phyloP scores from a whole-genome alignment of 2,888 invertebrate genomes.

The Ptilodon capucinus region DNA sequence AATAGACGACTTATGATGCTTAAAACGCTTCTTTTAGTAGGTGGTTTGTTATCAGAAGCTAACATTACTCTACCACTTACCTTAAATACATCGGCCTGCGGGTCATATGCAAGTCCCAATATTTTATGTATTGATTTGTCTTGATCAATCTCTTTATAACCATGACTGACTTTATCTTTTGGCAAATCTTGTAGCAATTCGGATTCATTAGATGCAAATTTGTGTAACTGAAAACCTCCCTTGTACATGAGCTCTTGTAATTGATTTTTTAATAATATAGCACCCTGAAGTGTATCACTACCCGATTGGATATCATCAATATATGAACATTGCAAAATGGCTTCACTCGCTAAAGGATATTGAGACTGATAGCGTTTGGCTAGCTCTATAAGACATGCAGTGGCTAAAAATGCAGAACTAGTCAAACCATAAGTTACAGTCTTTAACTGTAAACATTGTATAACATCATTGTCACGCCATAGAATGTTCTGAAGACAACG shows the following conservation, averaged over 20 bases:
- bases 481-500: background rate
- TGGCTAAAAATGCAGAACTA: background rate
- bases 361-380: background rate
- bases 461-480: background rate
- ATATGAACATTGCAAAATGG: background rate
- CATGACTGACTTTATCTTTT: too few species aligned
- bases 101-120: background rate
- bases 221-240: background rate
- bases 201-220: background rate
- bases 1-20: background rate
- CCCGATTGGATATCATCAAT: background rate
- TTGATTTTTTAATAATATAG: background rate
- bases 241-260: background rate
- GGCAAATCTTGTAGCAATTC: too few species aligned
- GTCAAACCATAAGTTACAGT: background rate
- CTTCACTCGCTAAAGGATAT: background rate
- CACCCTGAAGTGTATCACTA: background rate
- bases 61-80: background rate
- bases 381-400: background rate
- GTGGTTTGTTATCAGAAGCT: background rate
- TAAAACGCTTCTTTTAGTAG: background rate
- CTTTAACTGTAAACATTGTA: background rate
- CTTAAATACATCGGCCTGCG: too few species aligned
- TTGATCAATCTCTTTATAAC: too few species aligned
- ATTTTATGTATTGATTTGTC: background rate